Percentiles rank a stretch among this genome's conserved stretches.
Evolutionary conservation across 1,140 invertebrate species (phyloP).

Genomic region (Bacillus rossius): DNA sequence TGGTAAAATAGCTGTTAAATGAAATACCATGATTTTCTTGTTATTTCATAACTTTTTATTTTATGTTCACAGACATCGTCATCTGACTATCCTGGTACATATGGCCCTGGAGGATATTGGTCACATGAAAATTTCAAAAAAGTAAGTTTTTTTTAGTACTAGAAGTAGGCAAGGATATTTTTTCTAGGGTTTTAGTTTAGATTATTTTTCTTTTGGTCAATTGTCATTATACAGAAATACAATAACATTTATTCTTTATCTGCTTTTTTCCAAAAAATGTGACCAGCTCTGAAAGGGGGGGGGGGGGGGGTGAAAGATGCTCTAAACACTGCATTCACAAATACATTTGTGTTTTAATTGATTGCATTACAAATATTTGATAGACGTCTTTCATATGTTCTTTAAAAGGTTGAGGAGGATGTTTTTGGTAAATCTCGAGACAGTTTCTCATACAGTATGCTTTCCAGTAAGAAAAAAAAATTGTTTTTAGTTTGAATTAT

Average conservation of each 20-base stretch:
- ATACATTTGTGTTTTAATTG: not conserved
- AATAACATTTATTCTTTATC: not conserved
- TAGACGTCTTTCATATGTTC: too few relatives aligned
- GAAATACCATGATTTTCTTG: too few relatives aligned
- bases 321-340: not conserved
- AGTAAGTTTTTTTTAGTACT: too few relatives aligned
- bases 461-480: too few relatives aligned
- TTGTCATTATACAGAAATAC: not conserved
- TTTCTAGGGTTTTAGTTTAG: not conserved
- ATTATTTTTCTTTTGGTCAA: not conserved
- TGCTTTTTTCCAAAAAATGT: not conserved
- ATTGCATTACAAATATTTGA: not conserved
- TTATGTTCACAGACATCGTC: too few relatives aligned
- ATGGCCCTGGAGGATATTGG: not conserved
- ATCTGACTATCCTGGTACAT: conserved; percentile 2
- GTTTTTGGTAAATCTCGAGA: too few relatives aligned
- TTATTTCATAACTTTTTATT: too few relatives aligned
- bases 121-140: conserved; percentile 1
- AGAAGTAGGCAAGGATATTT: not conserved
- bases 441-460: too few relatives aligned
- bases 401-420: too few relatives aligned
- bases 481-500: too few relatives aligned
- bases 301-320: not conserved
- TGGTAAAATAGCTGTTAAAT: too few relatives aligned
- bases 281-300: not conserved